Base-by-base conservation (phyloP, 1,140 invertebrate species). In the Temnothorax nylanderi region DNA sequence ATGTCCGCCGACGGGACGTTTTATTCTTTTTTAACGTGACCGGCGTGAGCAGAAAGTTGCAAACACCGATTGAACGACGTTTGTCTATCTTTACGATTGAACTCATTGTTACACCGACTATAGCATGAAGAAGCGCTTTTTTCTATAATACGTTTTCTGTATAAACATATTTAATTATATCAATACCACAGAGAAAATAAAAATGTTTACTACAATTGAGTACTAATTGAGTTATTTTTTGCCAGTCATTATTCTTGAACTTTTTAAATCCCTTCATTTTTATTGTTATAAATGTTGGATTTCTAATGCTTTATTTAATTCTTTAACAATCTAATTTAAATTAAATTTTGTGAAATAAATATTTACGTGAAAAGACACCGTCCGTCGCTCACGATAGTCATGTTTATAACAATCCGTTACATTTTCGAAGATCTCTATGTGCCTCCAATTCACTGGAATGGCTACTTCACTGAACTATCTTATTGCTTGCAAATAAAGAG, bases 381-480 rank as follows among this genome's bases (percentile, higher is more conserved):
- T 74, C 10, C 26, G n/a, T 54, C 16, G 0, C 58, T 62, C 3
- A 26, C 18, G 6, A 32, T 21, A 74, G 16, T 60, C 32, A 3
- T 34, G 32, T 47, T 47, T 69, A n/a, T 75, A 10, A 65, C 8
- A 65, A 37, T 65, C 5, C 8, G 0, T 37, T 64, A n/a, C 18
- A 37, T 65, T 37, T 65, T 18, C 8, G 2, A 16, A 34, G 8
- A 64, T 64, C 41, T 77, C 44, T n/a, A 34, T 3, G 13, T 87
- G 0, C 32, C 10, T 62, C 34, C 7, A 62, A 21, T 16, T 21
- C 13, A 41, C 2, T 34, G 41, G 26, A 26, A 56, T 77, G 80
- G 74, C 75, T 88, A 91, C 26, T 26, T 91, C 75, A 76, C 89
- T 88, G 67, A 65, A 88, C 58, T 62, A 81, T 85, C 56, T 82